Base-by-base conservation (phyloP, 1,140 invertebrate species). In the Euwallacea fornicatus region DNA sequence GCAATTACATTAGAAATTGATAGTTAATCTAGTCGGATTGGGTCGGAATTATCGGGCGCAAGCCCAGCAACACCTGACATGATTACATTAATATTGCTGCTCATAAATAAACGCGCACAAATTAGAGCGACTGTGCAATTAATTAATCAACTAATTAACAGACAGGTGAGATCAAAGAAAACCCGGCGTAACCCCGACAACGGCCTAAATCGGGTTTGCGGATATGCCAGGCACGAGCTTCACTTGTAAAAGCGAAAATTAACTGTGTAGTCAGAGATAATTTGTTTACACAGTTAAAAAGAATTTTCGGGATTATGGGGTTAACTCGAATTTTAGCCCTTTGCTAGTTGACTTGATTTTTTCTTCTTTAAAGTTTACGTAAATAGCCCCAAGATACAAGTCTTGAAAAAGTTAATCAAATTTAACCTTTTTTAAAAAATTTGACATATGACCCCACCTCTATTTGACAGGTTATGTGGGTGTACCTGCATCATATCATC, bases 61-160 rank as follows among this genome's bases (percentile, higher is more conserved):
- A 63, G 44, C 65, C 61, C 68, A 46, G 42, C 66, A 75, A 78
- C 77, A 78, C 77, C 75, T 78, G 74, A 62, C 68, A 70, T 78
- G 77, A 78, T 78, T 77, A 77, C 72, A 78, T 78, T 77, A 78
- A 77, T 76, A 76, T 76, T 75, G 77, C 69, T 78, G 77, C 76
- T 78, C 77, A 78, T 78, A 75, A 77, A 78, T 77, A 78, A 77
- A 74, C 73, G 75, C 66, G 75, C 7, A 11, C 74, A 75, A 77
- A 78, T 79, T 78, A 78, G 74, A 76, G 73, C 74, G 76, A 78
- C 77, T 79, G 78, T 75, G 78, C 78, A 78, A 78, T 79, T 79
- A 79, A 79, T 79, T 79, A 79, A 79, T 79, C 78, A 79, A 77
- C 60, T 79, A 78, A 79, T 79, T 79, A 79, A 75, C 76, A 79